Evolutionary conservation across 2,113 vertebrate species (phyloP), one percentile per base, ranked within the genome.

Genomic region (Pseudorectes ferrugineus): DNA sequence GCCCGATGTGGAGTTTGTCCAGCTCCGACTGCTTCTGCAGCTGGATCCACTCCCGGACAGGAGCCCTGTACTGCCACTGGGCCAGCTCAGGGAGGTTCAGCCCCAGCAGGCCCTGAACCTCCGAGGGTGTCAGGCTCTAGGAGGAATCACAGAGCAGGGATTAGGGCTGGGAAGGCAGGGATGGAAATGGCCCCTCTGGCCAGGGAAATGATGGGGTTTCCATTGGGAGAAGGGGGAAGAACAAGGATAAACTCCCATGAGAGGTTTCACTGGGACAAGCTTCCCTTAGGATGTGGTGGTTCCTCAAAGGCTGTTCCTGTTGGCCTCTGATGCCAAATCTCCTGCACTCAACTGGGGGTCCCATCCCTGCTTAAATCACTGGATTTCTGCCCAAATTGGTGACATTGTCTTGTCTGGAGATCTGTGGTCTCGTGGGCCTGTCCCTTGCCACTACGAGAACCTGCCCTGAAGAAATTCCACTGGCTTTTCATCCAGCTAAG

Each of bases 41-140:
- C 2, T 1, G 26, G 65, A 97, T 46, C 98, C 98, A 98, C 4
- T 93, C 78, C 40, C 23, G 7, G 14, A 98, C 45, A 0, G 94
- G 96, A 11, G 79, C 6, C 5, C 6, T 23, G 8, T 8, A 1
- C 43, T 95, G 75, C 88, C 97, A 94, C 0, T 5, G 29, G 29
- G 36, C 52, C 93, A 98, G 95, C 6, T 62, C 89, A 0, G 0
- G 7, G 1, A 97, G 52, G 29, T 98, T 70, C 0, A 24, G 0
- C 20, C 98, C 98, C 93, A 98, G 92, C 78, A 98, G 92, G 8
- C 38, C 76, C 55, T 16, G 66, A 3, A 98, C 97, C 28, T 98
- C 97, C 0, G 19, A 4, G 19, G 91, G 42, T 0, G 94, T 98
- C 89, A 98, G 88, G 18, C 13, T 36, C 98, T 98, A 78, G 24